These are phyloP conservation scores for Helostoma temminkii DNA, from an alignment of 2,797 vertebrate genomes.

Conservation along the genomic window DNA sequence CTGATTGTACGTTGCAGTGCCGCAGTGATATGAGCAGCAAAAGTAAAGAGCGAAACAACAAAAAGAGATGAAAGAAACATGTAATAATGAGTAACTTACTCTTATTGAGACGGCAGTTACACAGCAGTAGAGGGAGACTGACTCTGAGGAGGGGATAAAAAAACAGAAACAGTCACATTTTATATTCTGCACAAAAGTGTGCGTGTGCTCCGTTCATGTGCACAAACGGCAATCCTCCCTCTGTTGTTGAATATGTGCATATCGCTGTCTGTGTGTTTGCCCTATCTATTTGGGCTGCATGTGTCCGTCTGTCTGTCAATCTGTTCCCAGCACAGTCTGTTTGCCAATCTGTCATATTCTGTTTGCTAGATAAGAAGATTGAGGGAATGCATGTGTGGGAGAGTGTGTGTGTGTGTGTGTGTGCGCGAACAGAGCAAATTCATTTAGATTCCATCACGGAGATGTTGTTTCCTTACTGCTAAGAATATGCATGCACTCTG, in stretches of 20 bases:
- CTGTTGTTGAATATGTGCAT: constrained; percentile 68
- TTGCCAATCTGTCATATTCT: constrained; percentile 81
- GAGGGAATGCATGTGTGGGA: constrained; percentile 40
- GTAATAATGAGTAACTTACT: constrained; percentile 60
- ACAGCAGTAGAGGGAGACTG: constrained; percentile 82
- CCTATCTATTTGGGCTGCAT: constrained; percentile 68
- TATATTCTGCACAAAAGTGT: constrained; percentile 36
- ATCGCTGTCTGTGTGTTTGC: constrained; percentile 71
- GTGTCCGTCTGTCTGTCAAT: constrained; percentile 79
- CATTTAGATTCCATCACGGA: constrained; percentile 47
- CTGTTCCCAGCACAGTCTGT: constrained; percentile 75
- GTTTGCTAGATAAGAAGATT: constrained; percentile 77
- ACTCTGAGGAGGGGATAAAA: constrained; percentile 60
- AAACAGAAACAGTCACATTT: constrained; percentile 56
- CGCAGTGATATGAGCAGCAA: constrained; percentile 1
- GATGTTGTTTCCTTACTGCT: constrained; percentile 40
- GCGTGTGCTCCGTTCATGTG: constrained; percentile 3
- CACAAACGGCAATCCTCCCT: constrained; percentile 51
- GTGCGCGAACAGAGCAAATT: constrained; percentile 48
- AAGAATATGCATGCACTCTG: neutral
- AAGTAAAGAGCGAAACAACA: constrained; percentile 10
- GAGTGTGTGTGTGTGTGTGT: constrained; percentile 25
- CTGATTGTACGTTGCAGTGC: neutral
- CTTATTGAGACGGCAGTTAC: constrained; percentile 67
- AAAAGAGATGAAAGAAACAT: neutral